Evolutionary conservation across 2,113 vertebrate species (phyloP).

Genomic region (Balaeniceps rex): DNA sequence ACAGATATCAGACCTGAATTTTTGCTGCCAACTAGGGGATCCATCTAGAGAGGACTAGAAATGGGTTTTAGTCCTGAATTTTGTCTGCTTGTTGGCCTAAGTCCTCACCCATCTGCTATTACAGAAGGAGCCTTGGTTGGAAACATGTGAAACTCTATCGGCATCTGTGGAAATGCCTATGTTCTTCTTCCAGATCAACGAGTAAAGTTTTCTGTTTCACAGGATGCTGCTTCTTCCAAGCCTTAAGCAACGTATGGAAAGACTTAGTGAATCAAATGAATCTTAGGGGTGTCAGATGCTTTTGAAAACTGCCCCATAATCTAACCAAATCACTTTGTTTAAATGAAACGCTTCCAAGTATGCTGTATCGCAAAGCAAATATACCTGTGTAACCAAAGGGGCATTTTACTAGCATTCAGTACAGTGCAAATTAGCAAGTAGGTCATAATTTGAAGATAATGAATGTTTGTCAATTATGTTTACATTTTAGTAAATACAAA

Average conservation of each 20-base stretch:
- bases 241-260: not conserved
- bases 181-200: not conserved
- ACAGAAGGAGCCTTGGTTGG: not conserved
- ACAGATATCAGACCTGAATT: not conserved
- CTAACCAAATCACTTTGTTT: not conserved
- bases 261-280: not conserved
- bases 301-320: not conserved
- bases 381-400: conserved; percentile 16
- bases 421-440: conserved; percentile 5
- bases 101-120: not conserved
- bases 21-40: not conserved
- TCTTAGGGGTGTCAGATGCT: not conserved
- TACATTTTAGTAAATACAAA: not conserved
- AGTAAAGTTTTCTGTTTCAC: not conserved
- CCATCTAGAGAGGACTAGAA: not conserved
- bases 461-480: not conserved
- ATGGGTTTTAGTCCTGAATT: not conserved
- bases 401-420: not conserved
- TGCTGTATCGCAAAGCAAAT: conserved; percentile 16
- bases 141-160: not conserved
- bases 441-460: conserved; percentile 20
- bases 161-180: not conserved
- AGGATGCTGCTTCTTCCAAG: not conserved
- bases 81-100: not conserved
- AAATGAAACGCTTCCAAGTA: not conserved